A percentile compares a stretch with the other conserved stretches of the same genome.
Evolutionary conservation across 2,113 vertebrate species (phyloP).

Genomic region (Diadophis punctatus): DNA sequence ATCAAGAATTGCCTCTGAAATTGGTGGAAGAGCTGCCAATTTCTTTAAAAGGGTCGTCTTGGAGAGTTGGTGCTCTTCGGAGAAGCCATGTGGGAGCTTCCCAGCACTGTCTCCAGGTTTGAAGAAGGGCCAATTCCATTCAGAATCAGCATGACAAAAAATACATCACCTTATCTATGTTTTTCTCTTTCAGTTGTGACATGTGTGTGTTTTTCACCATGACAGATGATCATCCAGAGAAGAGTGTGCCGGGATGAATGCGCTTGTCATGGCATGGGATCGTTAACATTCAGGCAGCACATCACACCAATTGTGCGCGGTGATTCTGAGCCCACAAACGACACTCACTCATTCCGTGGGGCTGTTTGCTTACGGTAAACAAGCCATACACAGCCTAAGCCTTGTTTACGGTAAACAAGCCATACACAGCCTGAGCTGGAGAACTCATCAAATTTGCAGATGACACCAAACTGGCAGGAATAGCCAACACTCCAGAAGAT

Average conservation of each 20-base stretch:
- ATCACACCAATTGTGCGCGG: not conserved
- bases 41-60: not conserved
- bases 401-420: conserved; percentile 42
- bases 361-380: conserved; percentile 46
- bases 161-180: conserved; percentile 25
- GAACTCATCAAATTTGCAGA: too few species aligned
- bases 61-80: not conserved
- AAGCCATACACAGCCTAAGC: not conserved
- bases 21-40: too few species aligned
- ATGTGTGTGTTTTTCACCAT: not conserved
- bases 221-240: not conserved
- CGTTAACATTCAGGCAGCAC: accelerated
- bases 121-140: conserved; percentile 5
- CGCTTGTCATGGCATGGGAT: accelerated
- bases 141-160: not conserved
- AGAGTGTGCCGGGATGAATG: not conserved
- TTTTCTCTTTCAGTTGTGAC: not conserved
- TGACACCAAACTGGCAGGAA: too few species aligned
- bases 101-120: not conserved
- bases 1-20: too few species aligned
- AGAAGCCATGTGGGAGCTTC: not conserved
- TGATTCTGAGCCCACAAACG: not conserved
- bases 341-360: not conserved
- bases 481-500: too few species aligned
- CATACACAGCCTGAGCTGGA: too few species aligned